Evolutionary conservation across 2,888 invertebrate species (phyloP), one percentile per base, ranked within the genome.

Genomic region (Troides oblongomaculatus): DNA sequence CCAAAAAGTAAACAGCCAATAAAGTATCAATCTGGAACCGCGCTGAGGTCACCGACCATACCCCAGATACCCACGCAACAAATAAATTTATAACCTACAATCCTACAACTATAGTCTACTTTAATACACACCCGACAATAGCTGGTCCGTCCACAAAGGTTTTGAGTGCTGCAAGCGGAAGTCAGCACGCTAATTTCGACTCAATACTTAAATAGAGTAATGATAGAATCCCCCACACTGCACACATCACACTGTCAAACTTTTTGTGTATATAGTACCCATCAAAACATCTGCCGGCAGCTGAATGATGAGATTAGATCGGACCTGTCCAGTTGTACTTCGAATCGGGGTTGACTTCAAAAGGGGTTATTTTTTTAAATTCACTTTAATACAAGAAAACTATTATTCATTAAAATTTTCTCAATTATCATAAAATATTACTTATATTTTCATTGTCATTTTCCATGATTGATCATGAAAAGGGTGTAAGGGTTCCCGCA

Each of bases 271-370:
- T 71, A 72, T 39, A 30, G 50, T 73, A 77, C 77, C 77, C 77
- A 70, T 77, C 77, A 76, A 76, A 75, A 87, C 91, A 91, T 90
- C 91, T 90, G 92, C 87, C 85, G 79, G 82, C 91, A 91, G 90
- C 90, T 91, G 90, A 75, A 73, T 74, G 74, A 72, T 73, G 75
- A 82, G 91, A 90, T 90, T 86, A 87, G 84, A 90, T 88, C 89
- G 84, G 82, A 84, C 84, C 84, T 88, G 90, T 84, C 86, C 84
- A 80, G 82, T 82, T 78, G 76, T 75, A 78, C 75, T 77, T 79
- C 80, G 82, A 85, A 86, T 87, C 85, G 80, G 79, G 77, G 82
- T 78, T 77, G 76, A 77, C 79, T 74, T 77, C n/a, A 75, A 79
- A 87, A 30, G 87, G 90, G 89, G 90, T 89, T 86, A 82, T 76